Base-by-base conservation (phyloP, 1,140 invertebrate species). In the Zaprionus tsacasi region DNA sequence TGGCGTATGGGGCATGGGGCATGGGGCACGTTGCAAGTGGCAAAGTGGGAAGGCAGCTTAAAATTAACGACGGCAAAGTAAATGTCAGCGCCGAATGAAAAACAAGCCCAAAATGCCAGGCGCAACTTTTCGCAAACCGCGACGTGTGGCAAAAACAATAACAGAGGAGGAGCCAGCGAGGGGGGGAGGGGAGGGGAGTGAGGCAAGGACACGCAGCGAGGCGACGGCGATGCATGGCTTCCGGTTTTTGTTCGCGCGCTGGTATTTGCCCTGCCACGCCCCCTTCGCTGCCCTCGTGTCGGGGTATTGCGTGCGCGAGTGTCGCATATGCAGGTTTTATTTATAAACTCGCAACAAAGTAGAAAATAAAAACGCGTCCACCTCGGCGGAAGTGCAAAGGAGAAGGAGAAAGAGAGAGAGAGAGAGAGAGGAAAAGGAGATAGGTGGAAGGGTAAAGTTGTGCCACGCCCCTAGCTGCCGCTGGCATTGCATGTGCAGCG, bases 301-400 rank as follows among this genome's bases (percentile, higher is more conserved):
- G 50, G 58, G 58, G 52, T 68, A 61, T 89, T 88, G 83, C 83
- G 80, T 89, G 83, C 68, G 56, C 81, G 70, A 81, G 81, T 89
- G 86, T 89, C 83, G 79, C 85, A 85, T 88, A 89, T 88, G 85
- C 85, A 88, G 85, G 89, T 88, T 89, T 88, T 88, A 89, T 89
- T 89, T 89, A 89, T 89, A 89, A 89, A 89, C 85, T 81, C 76
- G 68, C 77, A 67, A 68, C 65, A 83, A 89, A 88, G 70, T 79
- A 78, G 50, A 77, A 77, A 86, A 81, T 78, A 79, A 87, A 87
- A 67, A 70, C 2, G 82, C 69, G 52, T 38, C 48, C 70, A 60
- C 78, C 81, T 78, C 61, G 70, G 54, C 63, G 54, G 27, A 30
- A 56, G 54, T 7, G 52, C 36, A 10, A 13, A 36, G n/a, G 10